phyloP scores from a whole-genome alignment of 2,797 vertebrate species.

The Mormyrops attenuatus region DNA sequence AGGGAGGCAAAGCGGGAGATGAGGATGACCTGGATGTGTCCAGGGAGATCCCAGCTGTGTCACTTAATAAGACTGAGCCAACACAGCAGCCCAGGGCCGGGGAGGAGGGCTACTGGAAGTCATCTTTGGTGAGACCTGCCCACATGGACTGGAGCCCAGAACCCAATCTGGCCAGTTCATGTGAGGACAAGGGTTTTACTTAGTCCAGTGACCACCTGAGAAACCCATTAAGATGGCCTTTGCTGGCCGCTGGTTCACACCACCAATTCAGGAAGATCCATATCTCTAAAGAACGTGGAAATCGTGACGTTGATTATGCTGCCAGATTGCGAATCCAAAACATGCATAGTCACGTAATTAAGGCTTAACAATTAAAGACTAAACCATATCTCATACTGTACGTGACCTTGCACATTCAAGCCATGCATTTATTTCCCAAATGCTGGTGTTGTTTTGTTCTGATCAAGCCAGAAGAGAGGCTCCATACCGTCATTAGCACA shows the following conservation, averaged over 20 bases:
- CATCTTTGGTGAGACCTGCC: background rate
- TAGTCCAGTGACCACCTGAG: background rate
- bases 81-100: background rate
- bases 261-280: background rate
- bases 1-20: background rate
- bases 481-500: background rate
- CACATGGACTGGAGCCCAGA: background rate
- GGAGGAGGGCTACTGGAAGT: background rate
- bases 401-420: background rate
- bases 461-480: background rate
- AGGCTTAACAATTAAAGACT: background rate
- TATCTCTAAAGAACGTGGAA: background rate
- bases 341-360: background rate
- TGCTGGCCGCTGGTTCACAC: background rate
- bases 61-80: constrained; percentile 12
- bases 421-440: background rate
- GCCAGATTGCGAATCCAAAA: background rate
- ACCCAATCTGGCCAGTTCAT: background rate
- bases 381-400: background rate
- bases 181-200: background rate
- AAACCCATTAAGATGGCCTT: background rate
- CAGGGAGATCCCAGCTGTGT: constrained; percentile 7
- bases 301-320: too few species aligned
- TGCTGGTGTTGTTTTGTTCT: background rate
- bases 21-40: background rate